Conservation (phyloP, 2,797 vertebrate species). For the Columba guinea region DNA sequence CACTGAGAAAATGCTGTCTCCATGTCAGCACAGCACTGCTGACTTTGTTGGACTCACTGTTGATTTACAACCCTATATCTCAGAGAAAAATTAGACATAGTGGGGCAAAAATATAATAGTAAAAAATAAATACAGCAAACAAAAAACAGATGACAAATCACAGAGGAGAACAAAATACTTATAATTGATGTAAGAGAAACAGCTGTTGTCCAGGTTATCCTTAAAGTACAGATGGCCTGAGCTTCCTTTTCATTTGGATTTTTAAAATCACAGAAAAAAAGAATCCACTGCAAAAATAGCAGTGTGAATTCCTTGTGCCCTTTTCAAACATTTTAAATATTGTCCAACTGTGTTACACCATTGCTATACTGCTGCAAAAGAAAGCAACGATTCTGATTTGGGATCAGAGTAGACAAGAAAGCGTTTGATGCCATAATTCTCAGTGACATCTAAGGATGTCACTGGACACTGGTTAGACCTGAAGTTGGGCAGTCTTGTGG, state of each 20-base stretch:
- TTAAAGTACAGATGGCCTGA: conserved; percentile 21
- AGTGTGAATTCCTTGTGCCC: neutral
- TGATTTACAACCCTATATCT: neutral
- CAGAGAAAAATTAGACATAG: neutral
- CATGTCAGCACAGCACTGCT: neutral
- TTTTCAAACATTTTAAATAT: neutral
- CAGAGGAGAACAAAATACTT: conserved; percentile 2
- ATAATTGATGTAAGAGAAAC: neutral
- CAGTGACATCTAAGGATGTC: neutral
- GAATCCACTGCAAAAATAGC: neutral
- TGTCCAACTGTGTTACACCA: neutral
- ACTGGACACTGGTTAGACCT: neutral
- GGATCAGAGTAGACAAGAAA: neutral
- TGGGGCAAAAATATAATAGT: neutral
- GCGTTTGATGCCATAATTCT: neutral
- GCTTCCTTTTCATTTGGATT: neutral
- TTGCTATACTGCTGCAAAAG: neutral
- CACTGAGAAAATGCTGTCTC: neutral
- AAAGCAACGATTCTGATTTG: neutral
- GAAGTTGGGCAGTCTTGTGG: neutral
- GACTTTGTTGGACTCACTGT: neutral
- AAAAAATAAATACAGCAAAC: neutral
- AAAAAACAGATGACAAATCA: neutral
- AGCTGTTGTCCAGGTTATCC: conserved; percentile 37
- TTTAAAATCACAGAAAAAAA: neutral